phyloP scores from a whole-genome alignment of 2,113 vertebrate species.

The Pithys albifrons region DNA sequence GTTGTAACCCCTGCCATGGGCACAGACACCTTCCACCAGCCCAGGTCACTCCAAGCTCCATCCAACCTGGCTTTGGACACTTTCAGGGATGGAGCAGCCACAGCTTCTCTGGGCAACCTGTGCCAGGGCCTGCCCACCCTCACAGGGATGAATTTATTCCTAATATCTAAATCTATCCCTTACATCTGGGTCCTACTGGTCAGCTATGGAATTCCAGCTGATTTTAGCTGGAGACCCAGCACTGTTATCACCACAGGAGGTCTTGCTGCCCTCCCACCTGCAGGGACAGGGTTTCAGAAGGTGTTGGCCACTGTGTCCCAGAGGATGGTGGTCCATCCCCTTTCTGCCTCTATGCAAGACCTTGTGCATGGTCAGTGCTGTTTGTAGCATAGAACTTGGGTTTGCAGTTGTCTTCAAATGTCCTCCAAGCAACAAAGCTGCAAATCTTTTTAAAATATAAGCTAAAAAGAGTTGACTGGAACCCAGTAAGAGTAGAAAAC shows the following conservation, averaged over 20 bases:
- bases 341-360: not conserved
- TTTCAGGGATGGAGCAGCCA: not conserved
- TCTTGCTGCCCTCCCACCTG: not conserved
- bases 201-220: not conserved
- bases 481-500: not conserved
- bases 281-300: not conserved
- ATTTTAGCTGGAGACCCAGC: not conserved
- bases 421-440: not conserved
- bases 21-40: not conserved
- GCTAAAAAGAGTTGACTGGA: not conserved
- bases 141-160: not conserved
- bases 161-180: not conserved
- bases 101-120: not conserved
- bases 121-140: not conserved
- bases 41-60: not conserved
- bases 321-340: not conserved
- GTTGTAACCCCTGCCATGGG: not conserved
- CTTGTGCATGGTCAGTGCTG: not conserved
- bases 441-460: not conserved
- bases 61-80: not conserved
- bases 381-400: not conserved
- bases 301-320: not conserved
- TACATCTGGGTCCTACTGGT: not conserved
- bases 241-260: not conserved
- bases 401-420: not conserved